Conservation (phyloP, 2,888 invertebrate genomes). For the Pandemis cinnamomeana region DNA sequence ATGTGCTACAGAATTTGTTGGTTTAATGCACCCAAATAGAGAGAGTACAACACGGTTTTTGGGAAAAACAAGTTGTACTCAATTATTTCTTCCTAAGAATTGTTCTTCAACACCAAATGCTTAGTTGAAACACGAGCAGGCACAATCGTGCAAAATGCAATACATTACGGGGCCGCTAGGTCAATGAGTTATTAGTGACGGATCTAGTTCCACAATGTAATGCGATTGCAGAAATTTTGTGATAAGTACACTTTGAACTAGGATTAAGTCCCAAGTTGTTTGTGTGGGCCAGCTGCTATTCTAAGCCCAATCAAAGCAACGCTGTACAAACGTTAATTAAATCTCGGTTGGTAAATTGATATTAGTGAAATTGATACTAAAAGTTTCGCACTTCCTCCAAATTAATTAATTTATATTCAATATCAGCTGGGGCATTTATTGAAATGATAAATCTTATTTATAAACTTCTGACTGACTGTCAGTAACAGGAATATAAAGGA, state of each 20-base stretch:
- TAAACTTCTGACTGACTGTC: not conserved
- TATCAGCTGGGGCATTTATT: conserved; percentile 2
- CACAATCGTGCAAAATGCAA: not conserved
- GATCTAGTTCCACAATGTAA: not conserved
- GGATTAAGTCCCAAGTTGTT: not conserved
- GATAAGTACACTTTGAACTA: not conserved
- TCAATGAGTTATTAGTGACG: not conserved
- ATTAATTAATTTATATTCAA: conserved; percentile 10
- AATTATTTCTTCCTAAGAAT: not conserved
- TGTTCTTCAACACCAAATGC: not conserved
- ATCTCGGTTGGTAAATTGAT: conserved; percentile 17
- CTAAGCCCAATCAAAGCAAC: conserved; percentile 47
- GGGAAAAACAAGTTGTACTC: not conserved
- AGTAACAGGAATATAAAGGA: not conserved
- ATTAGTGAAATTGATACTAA: conserved; percentile 30
- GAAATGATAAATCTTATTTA: conserved; percentile 15
- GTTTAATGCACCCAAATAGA: not conserved
- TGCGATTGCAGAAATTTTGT: not conserved
- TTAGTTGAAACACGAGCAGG: not conserved
- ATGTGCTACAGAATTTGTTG: too few relatives aligned
- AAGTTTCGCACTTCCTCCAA: conserved; percentile 27
- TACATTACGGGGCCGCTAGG: not conserved
- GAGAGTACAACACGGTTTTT: not conserved
- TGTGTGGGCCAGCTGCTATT: conserved; percentile 18
- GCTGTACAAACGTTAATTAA: conserved; percentile 33